Conservation (phyloP, 2,113 vertebrate species). For the Etheostoma spectabile region DNA sequence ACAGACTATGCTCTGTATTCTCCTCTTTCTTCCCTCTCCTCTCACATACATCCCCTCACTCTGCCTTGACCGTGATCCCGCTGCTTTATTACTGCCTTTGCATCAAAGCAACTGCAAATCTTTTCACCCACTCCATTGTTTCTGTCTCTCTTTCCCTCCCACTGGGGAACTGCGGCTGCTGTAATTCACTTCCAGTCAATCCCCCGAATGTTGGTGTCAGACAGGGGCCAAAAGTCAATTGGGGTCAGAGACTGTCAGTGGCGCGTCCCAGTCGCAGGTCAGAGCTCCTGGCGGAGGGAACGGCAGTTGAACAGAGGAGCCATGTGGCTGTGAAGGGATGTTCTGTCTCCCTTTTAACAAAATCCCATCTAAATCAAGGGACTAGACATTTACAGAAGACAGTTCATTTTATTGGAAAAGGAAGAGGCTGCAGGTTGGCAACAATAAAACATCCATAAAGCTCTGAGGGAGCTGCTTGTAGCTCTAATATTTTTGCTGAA, state of each 20-base stretch:
- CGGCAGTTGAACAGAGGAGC: conserved; percentile 34
- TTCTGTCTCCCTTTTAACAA: background rate
- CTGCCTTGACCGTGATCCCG: conserved; percentile 36
- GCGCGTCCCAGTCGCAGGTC: conserved; percentile 48
- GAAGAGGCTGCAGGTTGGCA: conserved; percentile 28
- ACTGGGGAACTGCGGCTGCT: conserved; percentile 33
- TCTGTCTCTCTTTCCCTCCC: conserved; percentile 12
- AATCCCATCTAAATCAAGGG: background rate
- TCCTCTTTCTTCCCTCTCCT: conserved; percentile 44
- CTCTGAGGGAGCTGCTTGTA: background rate
- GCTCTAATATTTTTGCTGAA: conserved; percentile 15
- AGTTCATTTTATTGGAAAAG: conserved; percentile 24
- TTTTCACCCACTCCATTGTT: background rate
- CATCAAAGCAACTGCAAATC: conserved; percentile 8
- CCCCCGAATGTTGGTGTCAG: conserved; percentile 69
- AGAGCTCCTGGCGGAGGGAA: conserved; percentile 17
- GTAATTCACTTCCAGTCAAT: conserved; percentile 67
- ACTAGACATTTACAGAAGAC: conserved; percentile 24
- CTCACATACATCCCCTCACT: conserved; percentile 50
- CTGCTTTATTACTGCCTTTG: conserved; percentile 18
- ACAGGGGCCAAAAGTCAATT: conserved; percentile 70
- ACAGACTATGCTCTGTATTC: conserved; percentile 44
- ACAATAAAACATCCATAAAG: background rate
- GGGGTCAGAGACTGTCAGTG: conserved; percentile 67
- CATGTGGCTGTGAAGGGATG: background rate